Conservation (phyloP, 2,113 vertebrate genomes). For the Neoarius graeffei region DNA sequence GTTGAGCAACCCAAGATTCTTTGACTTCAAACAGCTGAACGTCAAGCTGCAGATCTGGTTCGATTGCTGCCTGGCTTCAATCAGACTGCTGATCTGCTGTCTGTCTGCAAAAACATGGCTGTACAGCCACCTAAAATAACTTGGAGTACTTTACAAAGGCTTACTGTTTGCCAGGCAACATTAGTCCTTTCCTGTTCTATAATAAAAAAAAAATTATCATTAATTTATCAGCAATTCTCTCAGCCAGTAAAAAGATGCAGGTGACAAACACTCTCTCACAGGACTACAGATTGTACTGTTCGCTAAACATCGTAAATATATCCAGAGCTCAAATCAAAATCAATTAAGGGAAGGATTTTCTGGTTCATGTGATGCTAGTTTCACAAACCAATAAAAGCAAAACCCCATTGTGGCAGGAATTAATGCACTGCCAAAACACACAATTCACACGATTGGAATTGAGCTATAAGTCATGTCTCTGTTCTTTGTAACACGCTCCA, state of each 20-base stretch:
- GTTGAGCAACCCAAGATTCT: constrained; percentile 47
- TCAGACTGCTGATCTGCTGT: constrained; percentile 35
- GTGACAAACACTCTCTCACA: neutral
- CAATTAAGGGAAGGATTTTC: constrained; percentile 7
- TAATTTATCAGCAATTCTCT: neutral
- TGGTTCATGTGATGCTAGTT: constrained; percentile 12
- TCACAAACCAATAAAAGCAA: constrained; percentile 29
- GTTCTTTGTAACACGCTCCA: constrained; percentile 49
- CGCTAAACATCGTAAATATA: neutral
- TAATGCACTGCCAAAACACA: constrained; percentile 41
- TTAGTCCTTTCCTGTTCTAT: neutral
- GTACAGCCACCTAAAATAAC: constrained; percentile 36
- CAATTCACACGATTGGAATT: constrained; percentile 21
- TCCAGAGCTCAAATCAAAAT: constrained; percentile 21
- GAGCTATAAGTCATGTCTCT: constrained; percentile 40
- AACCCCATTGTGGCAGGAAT: constrained; percentile 25
- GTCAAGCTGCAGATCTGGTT: constrained; percentile 47
- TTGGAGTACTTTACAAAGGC: constrained; percentile 10
- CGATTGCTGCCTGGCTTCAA: constrained; percentile 52
- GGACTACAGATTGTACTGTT: neutral
- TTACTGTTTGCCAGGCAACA: constrained; percentile 12
- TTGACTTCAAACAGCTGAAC: constrained; percentile 46
- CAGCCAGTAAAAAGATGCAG: neutral
- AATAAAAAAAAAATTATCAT: neutral
- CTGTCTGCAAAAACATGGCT: constrained; percentile 7